phyloP scores from a whole-genome alignment of 1,140 invertebrate genomes.

The Octopus bimaculoides region DNA sequence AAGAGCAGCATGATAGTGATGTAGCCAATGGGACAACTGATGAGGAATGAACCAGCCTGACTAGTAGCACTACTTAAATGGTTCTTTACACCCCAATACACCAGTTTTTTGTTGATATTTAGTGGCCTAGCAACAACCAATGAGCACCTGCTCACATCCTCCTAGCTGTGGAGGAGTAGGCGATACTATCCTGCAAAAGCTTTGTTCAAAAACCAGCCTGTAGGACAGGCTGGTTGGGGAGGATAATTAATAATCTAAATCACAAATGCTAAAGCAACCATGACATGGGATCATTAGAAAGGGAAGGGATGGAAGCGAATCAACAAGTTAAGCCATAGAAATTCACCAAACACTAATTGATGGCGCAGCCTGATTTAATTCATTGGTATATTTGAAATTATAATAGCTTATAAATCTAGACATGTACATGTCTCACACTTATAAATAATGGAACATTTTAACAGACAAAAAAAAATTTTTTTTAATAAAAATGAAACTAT shows the following conservation, averaged over 20 bases:
- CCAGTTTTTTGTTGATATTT: slow-evolving; percentile 21
- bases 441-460: too few species aligned
- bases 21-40: neutral
- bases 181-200: neutral
- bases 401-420: too few species aligned
- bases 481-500: too few species aligned
- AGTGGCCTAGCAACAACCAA: slow-evolving; percentile 31
- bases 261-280: neutral
- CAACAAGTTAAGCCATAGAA: too few species aligned
- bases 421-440: too few species aligned
- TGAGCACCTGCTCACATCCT: slow-evolving; percentile 21
- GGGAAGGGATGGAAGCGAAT: too few species aligned
- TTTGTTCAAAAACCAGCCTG: slow-evolving; percentile 2
- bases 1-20: neutral
- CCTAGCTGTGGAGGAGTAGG: neutral
- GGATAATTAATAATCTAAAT: slow-evolving; percentile 8
- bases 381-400: too few species aligned
- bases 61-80: slow-evolving; percentile 8
- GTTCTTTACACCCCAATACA: neutral
- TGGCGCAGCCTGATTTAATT: too few species aligned
- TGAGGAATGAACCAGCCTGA: neutral
- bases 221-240: neutral
- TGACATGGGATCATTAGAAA: too few species aligned
- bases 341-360: too few species aligned
- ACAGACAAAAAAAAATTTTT: too few species aligned